Evolutionary conservation across 2,888 invertebrate species (phyloP), one percentile per base, ranked within the genome.

Genomic region (Nemotelus pantherinus): DNA sequence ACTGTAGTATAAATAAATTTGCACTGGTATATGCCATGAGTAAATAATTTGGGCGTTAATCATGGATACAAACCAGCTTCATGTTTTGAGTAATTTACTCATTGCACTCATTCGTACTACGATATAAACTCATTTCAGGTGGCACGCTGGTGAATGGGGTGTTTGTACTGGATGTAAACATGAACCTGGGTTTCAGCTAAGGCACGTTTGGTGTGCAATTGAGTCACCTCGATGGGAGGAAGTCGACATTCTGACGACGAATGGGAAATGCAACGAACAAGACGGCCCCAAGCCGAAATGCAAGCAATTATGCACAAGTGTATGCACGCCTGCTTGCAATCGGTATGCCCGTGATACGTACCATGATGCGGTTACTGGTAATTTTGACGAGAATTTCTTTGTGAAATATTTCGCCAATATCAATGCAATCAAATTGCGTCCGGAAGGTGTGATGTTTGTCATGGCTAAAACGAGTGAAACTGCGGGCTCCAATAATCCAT

Each of bases 91-190:
- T 53, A 53, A 53, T 10, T 6, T 53, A 53, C 53, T 53, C 53
- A 53, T 53, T 25, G 25, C 25, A 53, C 53, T 6, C 53, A 53
- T 7, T 53, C 10, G 6, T 53, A 7, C 53, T 7, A 7, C 53
- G 10, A 53, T 53, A 7, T 7, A 53, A 53, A 7, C 53, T 3
- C 39, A 63, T 74, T 80, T 4, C 79, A 91, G 91, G 83, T 92
- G 92, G 92, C 89, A 90, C 84, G 87, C 89, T 3, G 91, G 91
- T 5, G 89, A 89, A 74, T 92, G 92, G 92, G 90, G 91, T 80
- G 88, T 88, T 78, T 92, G 92, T 82, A 89, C 88, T 58, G 90
- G 90, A 0, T 90, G 90, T 80, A 87, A 87, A 81, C 86, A 86
- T 75, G 86, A 87, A 79, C 85, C 87, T 6, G 90, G 89, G 1